A percentile compares a stretch with the other conserved stretches of the same genome.
Evolutionary conservation across 1,140 invertebrate species (phyloP).

Genomic region (Andricus grossulariae): DNA sequence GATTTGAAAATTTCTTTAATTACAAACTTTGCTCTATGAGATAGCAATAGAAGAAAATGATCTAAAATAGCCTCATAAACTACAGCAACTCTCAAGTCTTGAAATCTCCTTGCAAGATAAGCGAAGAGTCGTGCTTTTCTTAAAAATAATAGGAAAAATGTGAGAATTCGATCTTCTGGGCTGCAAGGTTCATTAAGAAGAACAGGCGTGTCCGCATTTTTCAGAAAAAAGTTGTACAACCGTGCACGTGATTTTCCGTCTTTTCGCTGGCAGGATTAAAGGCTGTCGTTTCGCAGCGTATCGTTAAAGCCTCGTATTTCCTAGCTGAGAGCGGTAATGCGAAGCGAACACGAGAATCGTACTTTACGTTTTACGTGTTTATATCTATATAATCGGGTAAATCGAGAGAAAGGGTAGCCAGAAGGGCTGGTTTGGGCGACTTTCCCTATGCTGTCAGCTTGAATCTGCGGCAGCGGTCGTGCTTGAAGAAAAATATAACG

Average conservation of each 20-base stretch:
- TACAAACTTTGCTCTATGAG: no score
- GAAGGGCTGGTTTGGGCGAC: not conserved
- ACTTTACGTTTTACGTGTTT: slow-evolving; percentile 11
- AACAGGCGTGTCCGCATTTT: not conserved
- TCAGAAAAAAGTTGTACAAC: not conserved
- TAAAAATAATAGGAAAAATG: no score
- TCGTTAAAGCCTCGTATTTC: slow-evolving; percentile 35
- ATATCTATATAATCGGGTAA: slow-evolving; percentile 26
- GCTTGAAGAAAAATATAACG: slow-evolving; percentile 47
- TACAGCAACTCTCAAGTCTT: no score
- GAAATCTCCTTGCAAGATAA: no score
- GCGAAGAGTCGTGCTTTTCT: no score
- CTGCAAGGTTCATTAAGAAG: not conserved
- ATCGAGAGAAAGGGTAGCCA: not conserved
- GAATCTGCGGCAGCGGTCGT: slow-evolving; percentile 30
- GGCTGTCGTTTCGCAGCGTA: slow-evolving; percentile 31
- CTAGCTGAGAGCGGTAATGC: slow-evolving; percentile 10
- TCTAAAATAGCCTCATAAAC: no score
- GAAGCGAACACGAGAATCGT: slow-evolving; percentile 22
- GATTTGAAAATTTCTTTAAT: no score
- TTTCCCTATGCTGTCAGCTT: slow-evolving; percentile 7
- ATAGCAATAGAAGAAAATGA: no score
- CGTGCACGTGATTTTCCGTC: slow-evolving; percentile 32
- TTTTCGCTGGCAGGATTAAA: slow-evolving; percentile 32
- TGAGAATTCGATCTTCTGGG: no score